phyloP scores from a whole-genome alignment of 2,113 vertebrate species.

The Oreotrochilus melanogaster region DNA sequence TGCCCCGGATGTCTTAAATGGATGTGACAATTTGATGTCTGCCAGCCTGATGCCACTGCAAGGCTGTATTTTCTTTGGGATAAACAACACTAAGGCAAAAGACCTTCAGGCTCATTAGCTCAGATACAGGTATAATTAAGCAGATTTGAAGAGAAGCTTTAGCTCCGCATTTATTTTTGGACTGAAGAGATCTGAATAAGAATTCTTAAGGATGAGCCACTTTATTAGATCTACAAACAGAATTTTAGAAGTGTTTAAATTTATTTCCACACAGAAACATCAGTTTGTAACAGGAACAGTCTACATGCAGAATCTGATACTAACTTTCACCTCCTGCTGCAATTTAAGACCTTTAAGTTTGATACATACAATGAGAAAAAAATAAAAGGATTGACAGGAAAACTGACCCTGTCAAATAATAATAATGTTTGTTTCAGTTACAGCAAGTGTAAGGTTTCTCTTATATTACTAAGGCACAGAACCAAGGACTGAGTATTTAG shows the following conservation, averaged over 20 bases:
- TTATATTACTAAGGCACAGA: neutral
- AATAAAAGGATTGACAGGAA: neutral
- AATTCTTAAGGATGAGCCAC: neutral
- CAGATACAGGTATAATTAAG: neutral
- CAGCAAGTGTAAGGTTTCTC: neutral
- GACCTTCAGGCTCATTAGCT: neutral
- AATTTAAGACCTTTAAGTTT: neutral
- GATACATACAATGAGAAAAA: neutral
- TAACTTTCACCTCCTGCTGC: neutral
- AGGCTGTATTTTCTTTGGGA: neutral
- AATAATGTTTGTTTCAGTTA: constrained; percentile 43
- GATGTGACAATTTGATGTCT: neutral
- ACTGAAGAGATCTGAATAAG: neutral
- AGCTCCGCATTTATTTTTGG: neutral
- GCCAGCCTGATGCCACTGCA: neutral
- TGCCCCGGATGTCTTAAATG: neutral
- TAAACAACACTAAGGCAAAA: neutral
- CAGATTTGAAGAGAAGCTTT: neutral
- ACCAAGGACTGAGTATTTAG: neutral
- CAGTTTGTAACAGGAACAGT: neutral
- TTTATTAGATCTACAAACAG: neutral
- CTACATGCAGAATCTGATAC: neutral
- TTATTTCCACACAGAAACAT: neutral
- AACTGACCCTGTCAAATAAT: neutral
- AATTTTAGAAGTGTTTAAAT: neutral